phyloP scores from a whole-genome alignment of 2,888 invertebrate genomes.

The Catocala sponsa region DNA sequence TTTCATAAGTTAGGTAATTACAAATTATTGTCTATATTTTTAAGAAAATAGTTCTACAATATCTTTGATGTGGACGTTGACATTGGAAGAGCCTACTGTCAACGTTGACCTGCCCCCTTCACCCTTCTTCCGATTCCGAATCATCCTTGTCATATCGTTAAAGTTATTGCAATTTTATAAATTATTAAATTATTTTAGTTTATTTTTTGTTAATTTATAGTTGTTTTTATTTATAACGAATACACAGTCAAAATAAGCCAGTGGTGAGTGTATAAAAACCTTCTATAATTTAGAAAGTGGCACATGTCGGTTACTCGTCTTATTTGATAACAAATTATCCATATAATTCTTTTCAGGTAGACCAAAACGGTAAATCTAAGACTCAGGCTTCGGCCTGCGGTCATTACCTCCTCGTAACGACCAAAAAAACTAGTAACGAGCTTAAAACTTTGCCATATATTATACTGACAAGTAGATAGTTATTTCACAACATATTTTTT shows the following conservation, averaged over 20 bases:
- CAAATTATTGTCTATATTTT: no score
- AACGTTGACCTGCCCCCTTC: constrained; percentile 64
- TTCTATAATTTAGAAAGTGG: constrained; percentile 53
- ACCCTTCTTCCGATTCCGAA: constrained; percentile 65
- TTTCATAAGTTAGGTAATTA: no score
- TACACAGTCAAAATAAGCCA: constrained; percentile 56
- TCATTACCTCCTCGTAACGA: constrained; percentile 53
- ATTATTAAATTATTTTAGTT: constrained; percentile 79
- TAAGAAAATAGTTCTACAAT: no score
- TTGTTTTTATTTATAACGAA: constrained; percentile 58
- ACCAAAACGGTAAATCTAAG: constrained; percentile 51
- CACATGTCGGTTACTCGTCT: constrained; percentile 65
- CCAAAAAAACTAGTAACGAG: constrained; percentile 46
- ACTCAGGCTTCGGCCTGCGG: constrained; percentile 85
- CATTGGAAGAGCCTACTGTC: constrained; percentile 30
- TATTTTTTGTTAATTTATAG: constrained; percentile 68
- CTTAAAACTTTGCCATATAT: constrained; percentile 43
- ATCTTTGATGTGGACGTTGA: constrained; percentile 5
- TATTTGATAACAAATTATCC: constrained; percentile 53
- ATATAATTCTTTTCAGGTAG: constrained; percentile 64
- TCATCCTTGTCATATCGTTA: constrained; percentile 74
- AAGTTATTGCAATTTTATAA: constrained; percentile 70
- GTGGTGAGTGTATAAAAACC: constrained; percentile 64
- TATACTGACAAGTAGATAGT: constrained; percentile 42
- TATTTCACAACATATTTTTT: constrained; percentile 62